A percentile compares a stretch with the other conserved stretches of the same genome.
phyloP scores from a whole-genome alignment of 1,140 invertebrate species.

The Ceratina australensis region DNA sequence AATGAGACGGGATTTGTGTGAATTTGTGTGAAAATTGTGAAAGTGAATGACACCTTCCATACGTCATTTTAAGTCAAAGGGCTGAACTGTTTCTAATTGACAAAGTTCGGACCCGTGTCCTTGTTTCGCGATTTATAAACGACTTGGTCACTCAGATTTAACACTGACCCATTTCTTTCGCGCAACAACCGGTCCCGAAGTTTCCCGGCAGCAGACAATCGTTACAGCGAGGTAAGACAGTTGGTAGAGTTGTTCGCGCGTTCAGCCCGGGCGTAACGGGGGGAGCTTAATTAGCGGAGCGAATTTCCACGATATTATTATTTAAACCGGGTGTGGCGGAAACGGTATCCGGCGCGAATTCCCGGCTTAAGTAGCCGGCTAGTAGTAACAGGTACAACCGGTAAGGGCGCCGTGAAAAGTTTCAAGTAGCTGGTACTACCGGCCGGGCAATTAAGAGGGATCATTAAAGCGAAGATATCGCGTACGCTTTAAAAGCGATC shows the following conservation, averaged over 20 bases:
- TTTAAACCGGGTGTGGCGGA: background rate
- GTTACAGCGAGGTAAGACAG: background rate
- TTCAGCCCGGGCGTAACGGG: background rate
- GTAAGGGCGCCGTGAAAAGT: slow-evolving; percentile 33
- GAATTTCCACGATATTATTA: slow-evolving; percentile 35
- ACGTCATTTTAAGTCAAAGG: too few relatives aligned
- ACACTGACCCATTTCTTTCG: background rate
- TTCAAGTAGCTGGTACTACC: slow-evolving; percentile 16
- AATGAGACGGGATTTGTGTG: too few relatives aligned
- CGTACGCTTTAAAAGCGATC: slow-evolving; percentile 52
- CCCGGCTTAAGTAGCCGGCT: slow-evolving; percentile 22
- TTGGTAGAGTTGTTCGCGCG: background rate
- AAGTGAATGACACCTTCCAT: too few relatives aligned
- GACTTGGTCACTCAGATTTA: background rate
- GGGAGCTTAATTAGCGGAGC: slow-evolving; percentile 1
- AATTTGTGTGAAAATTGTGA: too few relatives aligned
- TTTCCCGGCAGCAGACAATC: background rate
- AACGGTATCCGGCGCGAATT: slow-evolving; percentile 20
- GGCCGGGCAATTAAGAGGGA: slow-evolving; percentile 52
- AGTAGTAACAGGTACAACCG: slow-evolving; percentile 20
- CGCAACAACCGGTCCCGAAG: background rate
- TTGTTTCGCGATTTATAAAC: background rate
- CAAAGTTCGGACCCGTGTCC: too few relatives aligned
- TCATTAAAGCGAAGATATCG: slow-evolving; percentile 60
- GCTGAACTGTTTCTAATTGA: too few relatives aligned